These are phyloP conservation scores for Orthosia gracilis DNA, from an alignment of 2,888 invertebrate species.

Conservation along the genomic window DNA sequence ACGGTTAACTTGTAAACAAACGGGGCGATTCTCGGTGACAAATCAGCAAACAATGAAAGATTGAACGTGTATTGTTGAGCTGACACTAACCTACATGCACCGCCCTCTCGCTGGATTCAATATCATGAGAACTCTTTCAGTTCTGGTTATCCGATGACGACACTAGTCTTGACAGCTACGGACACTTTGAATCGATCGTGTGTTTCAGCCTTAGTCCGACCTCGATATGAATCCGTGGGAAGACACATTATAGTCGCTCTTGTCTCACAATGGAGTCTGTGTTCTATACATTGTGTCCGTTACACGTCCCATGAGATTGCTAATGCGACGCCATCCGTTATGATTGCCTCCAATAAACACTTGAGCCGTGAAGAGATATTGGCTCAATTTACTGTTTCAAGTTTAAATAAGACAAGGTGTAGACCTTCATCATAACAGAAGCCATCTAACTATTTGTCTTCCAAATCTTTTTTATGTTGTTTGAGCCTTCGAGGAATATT, in stretches of 20 bases:
- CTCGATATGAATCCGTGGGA: conserved; percentile 84
- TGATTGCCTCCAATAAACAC: conserved; percentile 63
- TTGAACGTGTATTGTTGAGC: conserved; percentile 34
- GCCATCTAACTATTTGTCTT: conserved; percentile 7
- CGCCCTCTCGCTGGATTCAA: conserved; percentile 11
- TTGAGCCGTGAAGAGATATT: conserved; percentile 44
- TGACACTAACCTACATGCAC: conserved; percentile 40
- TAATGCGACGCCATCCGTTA: conserved; percentile 68
- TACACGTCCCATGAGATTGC: conserved; percentile 66
- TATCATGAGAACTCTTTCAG: conserved; percentile 40
- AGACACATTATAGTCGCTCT: conserved; percentile 74
- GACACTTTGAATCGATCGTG: conserved; percentile 60
- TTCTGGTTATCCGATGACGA: conserved; percentile 32
- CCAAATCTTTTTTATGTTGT: neutral
- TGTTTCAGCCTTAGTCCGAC: conserved; percentile 69
- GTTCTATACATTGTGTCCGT: conserved; percentile 62
- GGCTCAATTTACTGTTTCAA: conserved; percentile 38
- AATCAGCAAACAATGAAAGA: conserved; percentile 54
- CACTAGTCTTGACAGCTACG: conserved; percentile 24
- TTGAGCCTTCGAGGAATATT: neutral
- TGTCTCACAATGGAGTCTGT: conserved; percentile 67
- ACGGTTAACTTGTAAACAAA: conserved; percentile 52
- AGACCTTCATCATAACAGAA: conserved; percentile 28
- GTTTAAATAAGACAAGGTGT: conserved; percentile 36
- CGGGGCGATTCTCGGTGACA: conserved; percentile 44